phyloP scores from a whole-genome alignment of 2,797 vertebrate genomes.

The Enteromius unitaeniatus region DNA sequence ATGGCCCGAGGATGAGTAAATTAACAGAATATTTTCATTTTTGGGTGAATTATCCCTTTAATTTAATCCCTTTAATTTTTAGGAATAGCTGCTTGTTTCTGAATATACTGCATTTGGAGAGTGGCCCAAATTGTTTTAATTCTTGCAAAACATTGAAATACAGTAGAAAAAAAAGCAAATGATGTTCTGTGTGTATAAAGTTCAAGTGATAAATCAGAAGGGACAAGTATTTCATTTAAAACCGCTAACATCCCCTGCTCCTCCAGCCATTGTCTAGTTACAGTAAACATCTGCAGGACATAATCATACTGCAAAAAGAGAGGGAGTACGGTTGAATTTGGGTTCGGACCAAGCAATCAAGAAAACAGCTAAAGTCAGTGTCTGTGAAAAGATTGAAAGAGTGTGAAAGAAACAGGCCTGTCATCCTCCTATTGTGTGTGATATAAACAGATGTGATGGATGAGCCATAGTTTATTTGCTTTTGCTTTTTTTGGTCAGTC shows the following conservation, averaged over 20 bases:
- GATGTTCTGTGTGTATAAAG: background rate
- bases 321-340: background rate
- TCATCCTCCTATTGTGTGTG: background rate
- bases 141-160: background rate
- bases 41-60: background rate
- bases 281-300: background rate
- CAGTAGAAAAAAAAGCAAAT: background rate
- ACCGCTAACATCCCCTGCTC: background rate
- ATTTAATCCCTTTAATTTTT: background rate
- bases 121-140: background rate
- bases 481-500: background rate
- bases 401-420: background rate
- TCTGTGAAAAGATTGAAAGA: slow-evolving; percentile 15
- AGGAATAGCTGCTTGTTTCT: background rate
- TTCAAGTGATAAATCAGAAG: background rate
- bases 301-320: background rate
- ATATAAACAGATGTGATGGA: slow-evolving; percentile 9
- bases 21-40: background rate
- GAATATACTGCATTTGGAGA: background rate
- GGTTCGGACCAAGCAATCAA: background rate
- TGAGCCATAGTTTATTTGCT: background rate
- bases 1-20: background rate
- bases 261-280: background rate
- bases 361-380: background rate
- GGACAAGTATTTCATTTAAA: background rate